Percentiles rank a stretch among this genome's conserved stretches.
These are phyloP conservation scores for Scaptomyza caliginosa DNA, from an alignment of 2,888 invertebrate species.

Conservation along the genomic window DNA sequence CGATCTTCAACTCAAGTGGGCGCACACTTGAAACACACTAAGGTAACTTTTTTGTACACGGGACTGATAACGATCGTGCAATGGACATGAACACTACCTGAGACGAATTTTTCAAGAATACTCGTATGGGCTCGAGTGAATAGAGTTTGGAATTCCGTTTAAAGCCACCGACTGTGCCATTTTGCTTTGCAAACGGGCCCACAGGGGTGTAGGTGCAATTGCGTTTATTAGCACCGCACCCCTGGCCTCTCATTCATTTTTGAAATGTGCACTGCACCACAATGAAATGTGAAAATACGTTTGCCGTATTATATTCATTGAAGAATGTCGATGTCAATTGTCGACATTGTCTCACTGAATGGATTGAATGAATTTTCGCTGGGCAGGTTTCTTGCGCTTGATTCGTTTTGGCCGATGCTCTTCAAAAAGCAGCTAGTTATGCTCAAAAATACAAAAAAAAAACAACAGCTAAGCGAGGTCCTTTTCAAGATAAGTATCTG, in stretches of 20 bases:
- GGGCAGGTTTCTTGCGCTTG: constrained; percentile 54
- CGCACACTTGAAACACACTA: constrained; percentile 69
- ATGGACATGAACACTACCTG: constrained; percentile 43
- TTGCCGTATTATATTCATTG: constrained; percentile 52
- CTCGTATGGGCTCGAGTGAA: constrained; percentile 16
- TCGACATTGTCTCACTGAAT: constrained; percentile 40
- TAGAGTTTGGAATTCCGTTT: constrained; percentile 58
- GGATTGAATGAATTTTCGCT: constrained; percentile 47
- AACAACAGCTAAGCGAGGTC: background rate
- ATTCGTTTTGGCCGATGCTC: constrained; percentile 50
- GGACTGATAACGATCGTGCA: constrained; percentile 63
- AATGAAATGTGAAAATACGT: constrained; percentile 39
- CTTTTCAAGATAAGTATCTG: constrained; percentile 45
- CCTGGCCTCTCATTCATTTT: constrained; percentile 61
- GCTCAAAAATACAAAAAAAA: background rate
- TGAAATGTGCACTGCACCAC: constrained; percentile 15
- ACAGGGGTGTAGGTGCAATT: constrained; percentile 78
- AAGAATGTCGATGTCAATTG: constrained; percentile 57
- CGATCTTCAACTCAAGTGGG: constrained; percentile 75
- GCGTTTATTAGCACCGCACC: constrained; percentile 81
- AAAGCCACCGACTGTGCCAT: constrained; percentile 77
- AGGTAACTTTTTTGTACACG: constrained; percentile 34
- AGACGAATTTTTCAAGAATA: constrained; percentile 51
- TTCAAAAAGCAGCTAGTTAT: background rate
- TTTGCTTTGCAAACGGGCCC: constrained; percentile 34